phyloP scores from a whole-genome alignment of 2,797 vertebrate species.

The Nothura maculosa region DNA sequence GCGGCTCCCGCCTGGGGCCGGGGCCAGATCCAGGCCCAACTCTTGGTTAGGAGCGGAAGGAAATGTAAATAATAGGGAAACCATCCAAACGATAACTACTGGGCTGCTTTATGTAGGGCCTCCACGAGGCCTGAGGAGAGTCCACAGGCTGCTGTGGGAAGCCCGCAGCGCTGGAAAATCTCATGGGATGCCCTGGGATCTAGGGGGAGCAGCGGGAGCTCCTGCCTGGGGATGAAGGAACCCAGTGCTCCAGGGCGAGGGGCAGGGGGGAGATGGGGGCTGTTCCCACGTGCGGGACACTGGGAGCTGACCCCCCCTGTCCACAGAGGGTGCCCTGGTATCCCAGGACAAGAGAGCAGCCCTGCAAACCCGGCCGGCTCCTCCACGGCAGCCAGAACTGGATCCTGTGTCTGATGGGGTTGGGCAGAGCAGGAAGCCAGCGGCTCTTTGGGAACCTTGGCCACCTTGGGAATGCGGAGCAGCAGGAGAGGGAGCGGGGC shows the following conservation, averaged over 20 bases:
- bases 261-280: no score
- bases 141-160: not conserved
- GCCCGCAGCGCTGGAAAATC: not conserved
- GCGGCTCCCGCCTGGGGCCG: accelerated
- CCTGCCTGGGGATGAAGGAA: not conserved
- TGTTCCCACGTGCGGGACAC: not conserved
- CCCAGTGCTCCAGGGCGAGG: not conserved
- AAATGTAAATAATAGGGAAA: slow-evolving; percentile 20
- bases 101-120: not conserved
- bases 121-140: not conserved
- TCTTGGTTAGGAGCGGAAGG: not conserved
- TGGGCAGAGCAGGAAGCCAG: no score
- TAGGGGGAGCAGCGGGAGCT: not conserved
- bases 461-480: no score
- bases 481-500: no score
- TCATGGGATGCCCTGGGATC: not conserved
- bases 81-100: not conserved
- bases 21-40: not conserved
- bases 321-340: not conserved
- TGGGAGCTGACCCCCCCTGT: not conserved
- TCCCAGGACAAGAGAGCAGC: not conserved
- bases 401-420: no score
- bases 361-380: not conserved
- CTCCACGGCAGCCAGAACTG: no score
- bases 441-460: no score